Evolutionary conservation across 2,888 invertebrate genomes (phyloP).

Genomic region (Cybosia mesomella): DNA sequence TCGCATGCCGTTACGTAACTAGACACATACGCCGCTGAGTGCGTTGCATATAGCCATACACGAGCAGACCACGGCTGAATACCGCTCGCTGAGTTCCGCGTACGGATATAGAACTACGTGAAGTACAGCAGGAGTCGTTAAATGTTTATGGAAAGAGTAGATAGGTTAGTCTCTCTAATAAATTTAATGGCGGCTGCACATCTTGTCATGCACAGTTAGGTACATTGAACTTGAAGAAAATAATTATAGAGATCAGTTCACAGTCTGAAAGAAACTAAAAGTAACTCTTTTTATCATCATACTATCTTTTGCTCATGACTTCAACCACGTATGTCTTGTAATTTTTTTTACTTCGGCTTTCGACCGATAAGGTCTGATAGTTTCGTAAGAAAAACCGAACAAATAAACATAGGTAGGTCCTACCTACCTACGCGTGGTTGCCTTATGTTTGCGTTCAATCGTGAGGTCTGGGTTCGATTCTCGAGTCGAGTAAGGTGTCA

Average conservation of each 20-base stretch:
- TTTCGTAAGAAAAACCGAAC: neutral
- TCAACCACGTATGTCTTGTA: neutral
- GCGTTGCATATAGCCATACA: constrained; percentile 49
- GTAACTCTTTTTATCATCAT: neutral
- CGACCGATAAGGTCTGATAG: neutral
- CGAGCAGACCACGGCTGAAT: constrained; percentile 43
- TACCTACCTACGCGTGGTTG: neutral
- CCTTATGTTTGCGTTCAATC: neutral
- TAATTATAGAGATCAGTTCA: neutral
- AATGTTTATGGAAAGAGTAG: constrained; percentile 14
- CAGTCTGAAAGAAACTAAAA: neutral
- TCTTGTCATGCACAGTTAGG: constrained; percentile 13
- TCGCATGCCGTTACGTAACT: constrained; percentile 76
- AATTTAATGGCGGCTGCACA: neutral
- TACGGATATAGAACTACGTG: constrained; percentile 46
- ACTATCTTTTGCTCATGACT: neutral
- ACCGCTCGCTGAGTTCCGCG: constrained; percentile 45
- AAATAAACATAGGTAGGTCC: neutral
- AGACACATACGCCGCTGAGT: constrained; percentile 52
- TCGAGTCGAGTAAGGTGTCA: neutral
- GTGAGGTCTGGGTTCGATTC: neutral
- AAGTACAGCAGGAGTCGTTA: constrained; percentile 23
- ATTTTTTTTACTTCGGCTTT: neutral
- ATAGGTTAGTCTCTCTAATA: constrained; percentile 6
- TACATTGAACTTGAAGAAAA: constrained; percentile 6